Evolutionary conservation across 2,888 invertebrate species (phyloP), one percentile per base, ranked within the genome.

Genomic region (Ectemnius cavifrons): DNA sequence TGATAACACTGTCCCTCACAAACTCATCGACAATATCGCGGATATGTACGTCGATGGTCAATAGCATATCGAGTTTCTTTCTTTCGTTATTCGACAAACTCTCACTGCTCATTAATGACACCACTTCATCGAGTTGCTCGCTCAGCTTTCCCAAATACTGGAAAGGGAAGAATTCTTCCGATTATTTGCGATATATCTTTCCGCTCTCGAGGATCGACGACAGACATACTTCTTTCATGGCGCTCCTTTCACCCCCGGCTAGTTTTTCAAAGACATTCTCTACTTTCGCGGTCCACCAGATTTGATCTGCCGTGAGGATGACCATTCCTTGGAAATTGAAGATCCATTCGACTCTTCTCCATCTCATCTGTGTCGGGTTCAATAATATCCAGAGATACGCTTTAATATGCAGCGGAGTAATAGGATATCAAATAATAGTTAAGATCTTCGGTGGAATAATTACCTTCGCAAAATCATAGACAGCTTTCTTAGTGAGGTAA

Each of bases 251-350:
- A 2, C 97, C 97, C 75, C 93, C 93, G 6, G 93, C 92, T 59
- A 95, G 94, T 87, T 94, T 95, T 4, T 89, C 91, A 89, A 98
- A 98, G 0, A 97, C 96, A 87, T 98, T 96, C 88, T 98, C 98
- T 0, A 97, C 97, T 90, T 98, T 98, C 6, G 97, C 97, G 0
- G 98, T 98, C 98, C 98, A 98, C 98, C 98, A 98, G 1, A 98
- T 95, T 85, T 96, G 96, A 92, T 97, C 97, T 0, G 96, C 96
- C 0, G 95, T 96, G 18, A 97, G 91, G 79, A 95, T 94, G 59
- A 97, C 94, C 96, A 97, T 97, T 64, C 98, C 98, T 89, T 96
- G 96, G 91, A 96, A 97, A 82, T 96, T 94, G 88, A 97, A 87
- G 92, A 98, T 97, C 98, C 98, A 98, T 28, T 96, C 94, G 1